A percentile compares a stretch with the other conserved stretches of the same genome.
phyloP scores from a whole-genome alignment of 2,113 vertebrate species.

The Malurus melanocephalus region DNA sequence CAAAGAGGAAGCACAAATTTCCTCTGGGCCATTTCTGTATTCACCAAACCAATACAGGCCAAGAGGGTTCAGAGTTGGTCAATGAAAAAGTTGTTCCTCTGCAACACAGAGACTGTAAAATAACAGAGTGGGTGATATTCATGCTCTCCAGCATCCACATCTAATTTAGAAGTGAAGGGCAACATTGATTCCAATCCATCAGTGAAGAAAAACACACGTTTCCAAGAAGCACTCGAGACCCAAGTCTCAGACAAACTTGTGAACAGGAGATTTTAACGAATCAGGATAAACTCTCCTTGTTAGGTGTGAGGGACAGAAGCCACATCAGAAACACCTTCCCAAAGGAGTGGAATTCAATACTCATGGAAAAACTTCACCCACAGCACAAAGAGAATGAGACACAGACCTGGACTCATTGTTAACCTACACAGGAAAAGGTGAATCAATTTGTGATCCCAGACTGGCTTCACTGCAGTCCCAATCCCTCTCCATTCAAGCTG shows the following conservation, averaged over 20 bases:
- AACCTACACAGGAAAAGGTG: background rate
- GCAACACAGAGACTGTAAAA: background rate
- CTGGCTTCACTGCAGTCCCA: background rate
- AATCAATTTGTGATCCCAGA: background rate
- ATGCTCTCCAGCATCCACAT: background rate
- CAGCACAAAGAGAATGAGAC: background rate
- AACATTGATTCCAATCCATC: background rate
- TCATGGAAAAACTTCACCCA: background rate
- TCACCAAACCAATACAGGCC: background rate
- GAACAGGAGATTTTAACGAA: rapidly evolving
- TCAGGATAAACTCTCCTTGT: rapidly evolving
- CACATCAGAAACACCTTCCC: background rate
- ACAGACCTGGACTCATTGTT: background rate
- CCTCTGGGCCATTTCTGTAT: background rate
- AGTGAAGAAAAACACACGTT: background rate
- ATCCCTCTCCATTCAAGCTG: background rate
- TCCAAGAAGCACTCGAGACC: background rate
- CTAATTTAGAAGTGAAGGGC: background rate
- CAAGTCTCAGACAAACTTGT: background rate
- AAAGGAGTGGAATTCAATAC: background rate
- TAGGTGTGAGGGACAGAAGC: background rate
- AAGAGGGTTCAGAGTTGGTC: background rate
- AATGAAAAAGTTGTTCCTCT: background rate
- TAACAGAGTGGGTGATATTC: background rate
- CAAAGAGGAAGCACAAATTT: background rate